Percentiles rank a stretch among this genome's conserved stretches.
Conservation (phyloP, 92 coral and sea anemone genomes). For the Epizoanthus rinbou region DNA sequence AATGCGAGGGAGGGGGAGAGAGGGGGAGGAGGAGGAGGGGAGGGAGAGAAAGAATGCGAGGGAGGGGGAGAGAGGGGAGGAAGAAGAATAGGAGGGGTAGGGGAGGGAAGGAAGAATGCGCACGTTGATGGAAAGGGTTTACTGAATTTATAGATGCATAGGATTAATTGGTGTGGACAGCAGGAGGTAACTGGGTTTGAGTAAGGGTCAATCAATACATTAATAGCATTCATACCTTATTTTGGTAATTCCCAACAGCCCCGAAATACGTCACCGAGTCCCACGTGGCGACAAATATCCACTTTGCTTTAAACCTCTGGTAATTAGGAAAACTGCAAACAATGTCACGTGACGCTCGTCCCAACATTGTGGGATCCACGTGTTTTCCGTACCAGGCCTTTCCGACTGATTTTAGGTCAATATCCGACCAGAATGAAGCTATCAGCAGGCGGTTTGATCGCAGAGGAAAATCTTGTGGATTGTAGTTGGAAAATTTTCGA, state of each 20-base stretch:
- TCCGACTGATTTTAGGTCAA: conserved; percentile 73
- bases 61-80: no score
- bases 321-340: conserved; percentile 58
- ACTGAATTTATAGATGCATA: no score
- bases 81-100: no score
- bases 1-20: no score
- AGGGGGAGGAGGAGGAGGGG: no score
- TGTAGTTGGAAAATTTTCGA: conserved; percentile 10
- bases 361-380: conserved; percentile 32
- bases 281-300: conserved; percentile 84
- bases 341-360: conserved; percentile 59
- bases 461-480: conserved; percentile 53
- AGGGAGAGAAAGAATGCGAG: no score
- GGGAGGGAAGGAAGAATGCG: no score
- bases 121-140: no score
- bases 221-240: conserved; percentile 38
- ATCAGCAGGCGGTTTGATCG: conserved; percentile 27
- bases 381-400: conserved; percentile 78
- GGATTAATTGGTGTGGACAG: no score
- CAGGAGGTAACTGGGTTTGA: no score
- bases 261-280: conserved; percentile 69
- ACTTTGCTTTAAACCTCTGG: conserved; percentile 57
- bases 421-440: conserved; percentile 96
- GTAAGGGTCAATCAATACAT: no score
- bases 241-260: conserved; percentile 33